phyloP scores from a whole-genome alignment of 2,888 invertebrate genomes.

The Pardosa pseudoannulata region DNA sequence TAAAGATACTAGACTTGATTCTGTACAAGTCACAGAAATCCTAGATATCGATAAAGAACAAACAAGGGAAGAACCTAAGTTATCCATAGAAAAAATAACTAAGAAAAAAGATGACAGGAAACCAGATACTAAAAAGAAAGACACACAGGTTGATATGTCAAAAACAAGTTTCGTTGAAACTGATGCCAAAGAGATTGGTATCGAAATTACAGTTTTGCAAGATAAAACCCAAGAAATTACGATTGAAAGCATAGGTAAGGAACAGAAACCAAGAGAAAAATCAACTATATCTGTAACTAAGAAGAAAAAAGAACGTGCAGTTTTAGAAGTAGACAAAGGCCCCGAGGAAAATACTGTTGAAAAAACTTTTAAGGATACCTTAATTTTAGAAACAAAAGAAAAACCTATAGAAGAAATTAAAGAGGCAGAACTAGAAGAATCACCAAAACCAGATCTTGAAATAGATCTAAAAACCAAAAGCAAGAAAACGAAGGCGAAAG shows the following conservation, averaged over 20 bases:
- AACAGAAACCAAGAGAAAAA: constrained; percentile 40
- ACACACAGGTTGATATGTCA: no score
- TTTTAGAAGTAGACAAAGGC: background rate
- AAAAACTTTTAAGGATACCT: background rate
- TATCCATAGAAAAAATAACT: constrained; percentile 5
- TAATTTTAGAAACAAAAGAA: background rate
- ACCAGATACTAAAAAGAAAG: constrained; percentile 9
- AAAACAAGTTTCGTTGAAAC: background rate
- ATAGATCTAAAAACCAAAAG: background rate
- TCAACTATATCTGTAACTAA: constrained; percentile 1
- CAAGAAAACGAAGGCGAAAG: background rate
- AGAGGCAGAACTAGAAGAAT: background rate
- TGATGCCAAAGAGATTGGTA: constrained; percentile 13
- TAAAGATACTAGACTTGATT: background rate
- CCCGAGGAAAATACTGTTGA: background rate
- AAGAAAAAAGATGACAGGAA: constrained; percentile 14
- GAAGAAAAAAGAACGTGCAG: background rate
- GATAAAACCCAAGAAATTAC: constrained; percentile 1
- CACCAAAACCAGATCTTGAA: background rate
- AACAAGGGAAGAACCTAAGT: background rate
- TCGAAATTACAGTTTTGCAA: background rate
- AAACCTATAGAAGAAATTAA: constrained; percentile 2
- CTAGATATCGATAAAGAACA: background rate
- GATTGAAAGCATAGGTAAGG: background rate
- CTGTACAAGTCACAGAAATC: background rate